These are phyloP conservation scores for Bombus consobrinus DNA, from an alignment of 1,140 invertebrate genomes.

Conservation along the genomic window DNA sequence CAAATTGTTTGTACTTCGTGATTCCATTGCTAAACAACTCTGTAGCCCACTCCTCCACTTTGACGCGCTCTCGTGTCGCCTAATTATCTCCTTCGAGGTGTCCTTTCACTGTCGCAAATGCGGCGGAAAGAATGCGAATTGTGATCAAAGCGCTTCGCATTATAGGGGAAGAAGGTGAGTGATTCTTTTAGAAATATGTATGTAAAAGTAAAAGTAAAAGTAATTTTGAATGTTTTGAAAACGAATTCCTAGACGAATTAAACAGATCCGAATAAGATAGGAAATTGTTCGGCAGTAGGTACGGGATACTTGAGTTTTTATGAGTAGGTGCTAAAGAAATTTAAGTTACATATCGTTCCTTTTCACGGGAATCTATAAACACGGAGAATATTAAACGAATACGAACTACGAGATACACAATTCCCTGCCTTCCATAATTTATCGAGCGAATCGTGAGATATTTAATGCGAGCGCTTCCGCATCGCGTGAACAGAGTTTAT, in stretches of 20 bases:
- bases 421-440: slow-evolving; percentile 18
- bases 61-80: neutral
- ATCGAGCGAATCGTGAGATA: slow-evolving; percentile 16
- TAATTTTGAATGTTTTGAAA: too few species aligned
- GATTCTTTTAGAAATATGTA: neutral
- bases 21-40: slow-evolving; percentile 48
- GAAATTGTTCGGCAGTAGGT: too few species aligned
- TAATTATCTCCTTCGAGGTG: neutral
- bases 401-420: neutral
- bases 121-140: neutral
- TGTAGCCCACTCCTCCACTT: neutral
- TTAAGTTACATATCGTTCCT: too few species aligned
- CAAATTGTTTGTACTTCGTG: slow-evolving; percentile 69
- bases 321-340: too few species aligned
- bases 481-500: neutral
- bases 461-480: slow-evolving; percentile 17
- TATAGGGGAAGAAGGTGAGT: too few species aligned
- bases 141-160: neutral
- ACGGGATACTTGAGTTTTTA: too few species aligned
- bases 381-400: neutral
- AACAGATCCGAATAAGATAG: too few species aligned
- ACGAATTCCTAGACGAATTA: too few species aligned
- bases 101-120: neutral
- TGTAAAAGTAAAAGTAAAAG: too few species aligned
- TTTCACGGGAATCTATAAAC: too few species aligned